phyloP scores from a whole-genome alignment of 2,113 vertebrate genomes.

The Gavia stellata region DNA sequence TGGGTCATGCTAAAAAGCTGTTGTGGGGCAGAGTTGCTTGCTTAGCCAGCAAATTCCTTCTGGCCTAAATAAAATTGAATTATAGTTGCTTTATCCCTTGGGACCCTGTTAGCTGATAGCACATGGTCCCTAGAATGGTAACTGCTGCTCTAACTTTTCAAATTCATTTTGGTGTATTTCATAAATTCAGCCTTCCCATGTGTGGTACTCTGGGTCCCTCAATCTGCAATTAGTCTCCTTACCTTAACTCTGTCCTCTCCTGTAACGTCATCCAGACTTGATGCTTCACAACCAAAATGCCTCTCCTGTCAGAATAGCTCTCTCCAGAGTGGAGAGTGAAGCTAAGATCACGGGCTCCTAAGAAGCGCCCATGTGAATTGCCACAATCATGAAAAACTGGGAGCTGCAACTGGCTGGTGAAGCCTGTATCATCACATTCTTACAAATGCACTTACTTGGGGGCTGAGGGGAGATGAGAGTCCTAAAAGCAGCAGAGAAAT shows the following conservation, averaged over 20 bases:
- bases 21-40: neutral
- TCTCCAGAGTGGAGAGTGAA: neutral
- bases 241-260: neutral
- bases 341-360: neutral
- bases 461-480: neutral
- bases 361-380: neutral
- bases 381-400: neutral
- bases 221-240: neutral
- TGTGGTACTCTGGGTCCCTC: neutral
- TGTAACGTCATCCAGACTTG: neutral
- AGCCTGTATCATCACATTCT: neutral
- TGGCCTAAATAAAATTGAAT: neutral
- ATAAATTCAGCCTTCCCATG: neutral
- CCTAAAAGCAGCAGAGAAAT: neutral
- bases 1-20: neutral
- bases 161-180: neutral
- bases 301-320: neutral
- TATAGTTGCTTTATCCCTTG: neutral
- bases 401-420: neutral
- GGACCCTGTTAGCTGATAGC: neutral
- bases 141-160: neutral
- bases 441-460: neutral
- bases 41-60: neutral
- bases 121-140: neutral
- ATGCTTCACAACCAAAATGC: neutral